phyloP scores from a whole-genome alignment of 2,113 vertebrate genomes.

The Channa argus region DNA sequence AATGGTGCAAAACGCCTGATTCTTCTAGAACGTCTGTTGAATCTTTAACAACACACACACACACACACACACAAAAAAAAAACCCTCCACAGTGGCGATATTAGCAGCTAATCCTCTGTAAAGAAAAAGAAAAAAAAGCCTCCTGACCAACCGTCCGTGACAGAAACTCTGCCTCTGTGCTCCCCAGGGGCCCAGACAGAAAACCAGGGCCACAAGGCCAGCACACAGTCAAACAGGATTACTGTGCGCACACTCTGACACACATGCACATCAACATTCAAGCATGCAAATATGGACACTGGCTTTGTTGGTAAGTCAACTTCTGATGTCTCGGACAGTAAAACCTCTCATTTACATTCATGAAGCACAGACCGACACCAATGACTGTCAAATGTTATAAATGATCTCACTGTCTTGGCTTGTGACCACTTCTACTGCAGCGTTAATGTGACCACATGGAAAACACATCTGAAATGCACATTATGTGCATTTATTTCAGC shows the following conservation, averaged over 20 bases:
- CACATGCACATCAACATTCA: neutral
- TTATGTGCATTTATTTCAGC: neutral
- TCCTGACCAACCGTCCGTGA: constrained; percentile 37
- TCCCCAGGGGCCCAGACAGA: constrained; percentile 10
- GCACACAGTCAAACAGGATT: neutral
- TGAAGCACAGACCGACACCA: neutral
- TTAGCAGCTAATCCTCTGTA: constrained; percentile 35
- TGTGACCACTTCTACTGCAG: neutral
- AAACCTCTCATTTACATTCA: constrained; percentile 24
- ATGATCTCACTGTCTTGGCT: constrained; percentile 29
- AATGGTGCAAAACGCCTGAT: neutral
- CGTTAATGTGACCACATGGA: too few species aligned
- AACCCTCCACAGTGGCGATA: neutral
- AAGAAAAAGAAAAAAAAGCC: neutral
- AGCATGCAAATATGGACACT: neutral
- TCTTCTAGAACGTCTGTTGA: neutral
- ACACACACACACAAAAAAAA: neutral
- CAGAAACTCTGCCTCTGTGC: neutral
- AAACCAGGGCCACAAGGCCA: constrained; percentile 20
- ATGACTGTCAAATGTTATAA: neutral
- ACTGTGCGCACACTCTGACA: neutral
- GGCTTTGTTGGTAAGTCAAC: constrained; percentile 6
- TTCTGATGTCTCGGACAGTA: neutral
- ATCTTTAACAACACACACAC: constrained; percentile 8
- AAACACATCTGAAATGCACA: constrained; percentile 1